A percentile compares a stretch with the other conserved stretches of the same genome.
Evolutionary conservation across 2,888 invertebrate species (phyloP).

Genomic region (Acrobasis suavella): DNA sequence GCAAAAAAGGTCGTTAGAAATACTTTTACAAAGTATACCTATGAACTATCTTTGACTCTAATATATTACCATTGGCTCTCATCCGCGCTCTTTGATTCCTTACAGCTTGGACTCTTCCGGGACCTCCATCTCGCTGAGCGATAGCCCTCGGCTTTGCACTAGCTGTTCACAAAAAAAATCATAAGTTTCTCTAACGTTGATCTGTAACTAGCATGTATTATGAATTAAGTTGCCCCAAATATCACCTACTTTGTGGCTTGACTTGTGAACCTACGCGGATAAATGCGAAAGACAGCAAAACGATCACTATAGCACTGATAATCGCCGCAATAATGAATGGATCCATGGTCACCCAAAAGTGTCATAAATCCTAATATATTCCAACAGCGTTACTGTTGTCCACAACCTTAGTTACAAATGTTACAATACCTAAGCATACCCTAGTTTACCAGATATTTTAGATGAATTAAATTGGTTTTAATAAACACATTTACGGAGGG

Average conservation of each 20-base stretch:
- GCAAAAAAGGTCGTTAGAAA: too few species aligned
- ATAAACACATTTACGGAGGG: too few species aligned
- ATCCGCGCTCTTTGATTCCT: constrained; percentile 87
- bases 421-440: too few species aligned
- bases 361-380: constrained; percentile 11
- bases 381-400: neutral
- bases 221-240: neutral
- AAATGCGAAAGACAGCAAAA: constrained; percentile 61
- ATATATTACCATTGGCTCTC: constrained; percentile 77
- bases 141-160: constrained; percentile 64
- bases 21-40: too few species aligned
- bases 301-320: constrained; percentile 65
- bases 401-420: neutral
- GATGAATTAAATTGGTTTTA: neutral
- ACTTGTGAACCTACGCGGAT: constrained; percentile 54
- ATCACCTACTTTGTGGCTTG: constrained; percentile 57
- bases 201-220: neutral
- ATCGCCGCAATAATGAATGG: constrained; percentile 72
- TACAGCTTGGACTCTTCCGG: constrained; percentile 87
- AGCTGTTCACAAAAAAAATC: constrained; percentile 39
- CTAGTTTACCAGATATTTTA: neutral
- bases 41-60: too few species aligned
- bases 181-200: neutral
- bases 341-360: constrained; percentile 54
- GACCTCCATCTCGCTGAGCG: constrained; percentile 79